A percentile compares a stretch with the other conserved stretches of the same genome.
Evolutionary conservation across 2,797 vertebrate genomes (phyloP).

Genomic region (Lophotriccus pileatus): DNA sequence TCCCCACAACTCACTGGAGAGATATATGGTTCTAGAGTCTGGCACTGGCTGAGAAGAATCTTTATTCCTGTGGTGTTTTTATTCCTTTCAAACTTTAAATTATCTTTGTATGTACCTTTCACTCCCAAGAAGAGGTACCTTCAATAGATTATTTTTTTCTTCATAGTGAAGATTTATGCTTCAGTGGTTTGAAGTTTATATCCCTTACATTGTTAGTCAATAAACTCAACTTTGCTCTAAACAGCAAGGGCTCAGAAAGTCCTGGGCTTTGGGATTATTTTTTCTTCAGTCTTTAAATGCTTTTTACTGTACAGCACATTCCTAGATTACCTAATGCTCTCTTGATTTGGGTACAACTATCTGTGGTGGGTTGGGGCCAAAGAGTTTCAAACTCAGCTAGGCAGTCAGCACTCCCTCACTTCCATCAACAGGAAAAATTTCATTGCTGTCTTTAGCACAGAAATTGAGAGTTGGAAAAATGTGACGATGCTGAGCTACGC

Average conservation of each 20-base stretch:
- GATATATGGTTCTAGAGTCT: constrained; percentile 22
- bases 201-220: constrained; percentile 9
- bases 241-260: not conserved
- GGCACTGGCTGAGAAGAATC: constrained; percentile 37
- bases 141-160: constrained; percentile 44
- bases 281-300: not conserved
- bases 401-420: not conserved
- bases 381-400: not conserved
- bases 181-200: constrained; percentile 28
- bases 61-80: constrained; percentile 27
- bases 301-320: not conserved
- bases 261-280: not conserved
- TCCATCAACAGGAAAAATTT: not conserved
- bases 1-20: constrained; percentile 10
- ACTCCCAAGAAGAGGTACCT: not conserved
- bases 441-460: not conserved
- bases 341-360: not conserved
- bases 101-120: constrained; percentile 47
- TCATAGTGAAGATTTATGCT: constrained; percentile 47
- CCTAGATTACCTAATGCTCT: not conserved
- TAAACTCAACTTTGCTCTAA: constrained; percentile 18
- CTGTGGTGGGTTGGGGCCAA: not conserved
- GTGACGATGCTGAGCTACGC: not conserved
- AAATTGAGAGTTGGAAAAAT: not conserved
- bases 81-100: constrained; percentile 57